Percentiles rank a stretch among this genome's conserved stretches.
phyloP scores from a whole-genome alignment of 2,113 vertebrate genomes.

The Paradisaea rubra region DNA sequence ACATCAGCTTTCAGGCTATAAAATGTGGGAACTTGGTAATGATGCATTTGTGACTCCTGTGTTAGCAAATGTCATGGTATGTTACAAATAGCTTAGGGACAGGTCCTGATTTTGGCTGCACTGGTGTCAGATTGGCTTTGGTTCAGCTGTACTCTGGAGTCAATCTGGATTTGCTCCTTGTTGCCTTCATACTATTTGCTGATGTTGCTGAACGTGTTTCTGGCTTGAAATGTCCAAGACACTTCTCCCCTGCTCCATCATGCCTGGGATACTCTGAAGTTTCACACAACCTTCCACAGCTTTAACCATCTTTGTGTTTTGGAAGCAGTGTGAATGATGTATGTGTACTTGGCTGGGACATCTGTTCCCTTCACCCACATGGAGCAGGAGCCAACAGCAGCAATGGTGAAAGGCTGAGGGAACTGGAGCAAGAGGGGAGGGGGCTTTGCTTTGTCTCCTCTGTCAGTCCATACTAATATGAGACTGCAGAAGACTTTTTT shows the following conservation, averaged over 20 bases:
- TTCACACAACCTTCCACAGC: not conserved
- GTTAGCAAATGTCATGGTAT: not conserved
- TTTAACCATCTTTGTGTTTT: not conserved
- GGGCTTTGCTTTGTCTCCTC: not conserved
- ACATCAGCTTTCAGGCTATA: not conserved
- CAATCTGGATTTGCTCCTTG: not conserved
- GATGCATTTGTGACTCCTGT: not conserved
- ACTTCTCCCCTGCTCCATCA: not conserved
- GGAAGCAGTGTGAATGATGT: not conserved
- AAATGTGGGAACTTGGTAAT: not conserved
- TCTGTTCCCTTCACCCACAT: not conserved
- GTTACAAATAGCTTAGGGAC: not conserved
- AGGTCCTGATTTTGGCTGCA: not conserved
- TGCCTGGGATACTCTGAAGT: not conserved
- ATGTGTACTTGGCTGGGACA: not conserved
- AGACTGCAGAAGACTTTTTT: not conserved
- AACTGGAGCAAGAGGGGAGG: not conserved
- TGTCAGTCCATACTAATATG: rapidly evolving
- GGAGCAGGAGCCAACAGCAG: not conserved
- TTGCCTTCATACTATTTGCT: not conserved
- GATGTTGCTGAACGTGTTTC: not conserved
- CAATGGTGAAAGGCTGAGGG: not conserved
- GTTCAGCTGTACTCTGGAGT: not conserved
- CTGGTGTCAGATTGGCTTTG: not conserved
- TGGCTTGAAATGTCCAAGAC: not conserved